Evolutionary conservation across 2,797 vertebrate genomes (phyloP).

Genomic region (Thamnophis elegans): DNA sequence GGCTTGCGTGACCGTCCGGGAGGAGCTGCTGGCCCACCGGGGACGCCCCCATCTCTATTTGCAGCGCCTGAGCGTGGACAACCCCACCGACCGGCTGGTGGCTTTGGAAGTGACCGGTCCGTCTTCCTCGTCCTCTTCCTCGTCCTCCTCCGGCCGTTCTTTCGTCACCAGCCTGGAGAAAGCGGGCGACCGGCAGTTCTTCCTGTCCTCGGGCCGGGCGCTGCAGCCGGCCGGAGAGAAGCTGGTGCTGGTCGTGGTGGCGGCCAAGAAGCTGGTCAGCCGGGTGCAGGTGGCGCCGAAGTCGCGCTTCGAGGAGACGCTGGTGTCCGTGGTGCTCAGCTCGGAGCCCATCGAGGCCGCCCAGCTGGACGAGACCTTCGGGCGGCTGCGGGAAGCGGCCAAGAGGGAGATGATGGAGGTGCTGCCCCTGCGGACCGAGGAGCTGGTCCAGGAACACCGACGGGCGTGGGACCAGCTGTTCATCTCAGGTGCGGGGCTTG

Average conservation of each 20-base stretch:
- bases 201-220: conserved; percentile 82
- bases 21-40: conserved; percentile 90
- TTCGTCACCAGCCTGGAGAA: conserved; percentile 83
- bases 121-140: conserved; percentile 1
- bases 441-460: conserved; percentile 85
- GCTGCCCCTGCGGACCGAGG: conserved; percentile 76
- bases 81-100: conserved; percentile 78
- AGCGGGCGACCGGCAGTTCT: conserved; percentile 82
- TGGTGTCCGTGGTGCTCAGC: conserved; percentile 85
- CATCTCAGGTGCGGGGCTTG: conserved; percentile 80
- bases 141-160: conserved; percentile 21
- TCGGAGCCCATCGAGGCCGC: conserved; percentile 78
- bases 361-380: conserved; percentile 81
- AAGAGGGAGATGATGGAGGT: conserved; percentile 88
- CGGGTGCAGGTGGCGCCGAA: conserved; percentile 84
- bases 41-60: conserved; percentile 84
- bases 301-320: conserved; percentile 80
- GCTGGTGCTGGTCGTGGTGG: conserved; percentile 81
- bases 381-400: conserved; percentile 76
- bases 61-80: conserved; percentile 85
- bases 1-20: conserved; percentile 84
- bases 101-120: conserved; percentile 67
- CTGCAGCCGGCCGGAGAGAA: conserved; percentile 71
- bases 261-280: conserved; percentile 80
- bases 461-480: conserved; percentile 93